These are phyloP conservation scores for Poecilia velifera DNA, from an alignment of 2,797 vertebrate species.

Conservation along the genomic window DNA sequence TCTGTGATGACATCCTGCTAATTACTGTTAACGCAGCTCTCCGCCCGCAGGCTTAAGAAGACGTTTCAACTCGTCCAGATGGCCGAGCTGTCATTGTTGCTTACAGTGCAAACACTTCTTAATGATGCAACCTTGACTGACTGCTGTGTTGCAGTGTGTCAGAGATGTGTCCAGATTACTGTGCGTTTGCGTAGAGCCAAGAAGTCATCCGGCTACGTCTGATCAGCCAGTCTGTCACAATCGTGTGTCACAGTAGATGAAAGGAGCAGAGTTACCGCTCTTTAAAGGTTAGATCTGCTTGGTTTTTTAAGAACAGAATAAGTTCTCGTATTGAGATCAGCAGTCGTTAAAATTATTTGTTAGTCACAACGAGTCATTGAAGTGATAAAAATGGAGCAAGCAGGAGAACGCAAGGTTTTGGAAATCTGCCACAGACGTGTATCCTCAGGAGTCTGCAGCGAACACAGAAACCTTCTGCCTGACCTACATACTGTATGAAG, in stretches of 20 bases:
- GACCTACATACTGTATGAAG: conserved; percentile 62
- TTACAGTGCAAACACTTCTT: conserved; percentile 14
- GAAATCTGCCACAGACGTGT: conserved; percentile 54
- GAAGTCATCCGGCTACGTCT: conserved; percentile 5
- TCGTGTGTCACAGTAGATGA: conserved; percentile 19
- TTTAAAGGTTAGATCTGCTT: conserved; percentile 9
- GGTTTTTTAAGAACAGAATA: background rate
- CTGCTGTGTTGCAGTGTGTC: conserved; percentile 10
- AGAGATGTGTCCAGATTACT: conserved; percentile 12
- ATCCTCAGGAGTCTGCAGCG: conserved; percentile 52
- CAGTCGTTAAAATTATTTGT: conserved; percentile 14
- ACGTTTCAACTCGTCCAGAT: conserved; percentile 53
- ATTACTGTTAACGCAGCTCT: conserved; percentile 44
- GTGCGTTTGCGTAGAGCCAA: background rate
- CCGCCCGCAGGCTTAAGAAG: conserved; percentile 34
- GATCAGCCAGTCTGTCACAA: conserved; percentile 18
- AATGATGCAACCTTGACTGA: conserved; percentile 21
- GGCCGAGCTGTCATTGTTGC: conserved; percentile 38
- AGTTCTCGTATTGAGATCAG: conserved; percentile 1
- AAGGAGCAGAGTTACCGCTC: background rate
- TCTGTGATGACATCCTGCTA: conserved; percentile 45
- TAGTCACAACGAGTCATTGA: conserved; percentile 8
- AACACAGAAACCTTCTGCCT: conserved; percentile 43
- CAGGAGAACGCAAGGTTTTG: conserved; percentile 28
- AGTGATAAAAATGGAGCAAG: conserved; percentile 22